Evolutionary conservation across 2,888 invertebrate species (phyloP), one percentile per base, ranked within the genome.

Genomic region (Agrotis exclamationis): DNA sequence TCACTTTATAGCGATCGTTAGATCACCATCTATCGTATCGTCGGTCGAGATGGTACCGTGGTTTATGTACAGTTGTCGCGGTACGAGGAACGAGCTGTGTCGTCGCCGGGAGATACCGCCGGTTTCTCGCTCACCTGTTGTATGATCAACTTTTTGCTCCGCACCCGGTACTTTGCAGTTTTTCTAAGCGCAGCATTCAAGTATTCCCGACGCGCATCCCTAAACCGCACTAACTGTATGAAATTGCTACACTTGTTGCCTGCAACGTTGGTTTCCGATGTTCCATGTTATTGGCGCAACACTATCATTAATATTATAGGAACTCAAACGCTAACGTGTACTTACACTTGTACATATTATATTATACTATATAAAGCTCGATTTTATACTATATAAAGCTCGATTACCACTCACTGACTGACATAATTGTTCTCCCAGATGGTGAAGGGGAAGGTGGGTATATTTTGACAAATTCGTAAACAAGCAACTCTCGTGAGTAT

Each of bases 221-320:
- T 92, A 90, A 92, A 90, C 90, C 89, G 86, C 90, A 86, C 68
- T 93, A 92, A 92, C 92, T 91, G 91, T 92, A 90, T 86, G 86
- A 90, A 91, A 91, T 90, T 88, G 86, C 88, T 86, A 83, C 79
- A 84, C 84, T 87, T 84, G 87, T 84, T 85, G 80, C 83, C 76
- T 73, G 83, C 74, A 85, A 87, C 84, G 84, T 83, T 88, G 79
- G 85, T 80, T 87, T 82, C 82, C 76, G 83, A 84, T 76, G 70
- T 74, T 63, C 80, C 70, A 74, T 86, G 85, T 85, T 85, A 87
- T 86, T 87, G 86, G 81, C 74, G 74, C 85, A 80, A 72, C 87
- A 87, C 87, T 87, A 85, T 89, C 89, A 91, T 92, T 93, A 91
- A 88, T 89, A 85, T 85, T 85, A 84, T 83, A 88, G 83, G 84